Evolutionary conservation across 2,113 vertebrate species (phyloP).

Genomic region (Chionis minor): DNA sequence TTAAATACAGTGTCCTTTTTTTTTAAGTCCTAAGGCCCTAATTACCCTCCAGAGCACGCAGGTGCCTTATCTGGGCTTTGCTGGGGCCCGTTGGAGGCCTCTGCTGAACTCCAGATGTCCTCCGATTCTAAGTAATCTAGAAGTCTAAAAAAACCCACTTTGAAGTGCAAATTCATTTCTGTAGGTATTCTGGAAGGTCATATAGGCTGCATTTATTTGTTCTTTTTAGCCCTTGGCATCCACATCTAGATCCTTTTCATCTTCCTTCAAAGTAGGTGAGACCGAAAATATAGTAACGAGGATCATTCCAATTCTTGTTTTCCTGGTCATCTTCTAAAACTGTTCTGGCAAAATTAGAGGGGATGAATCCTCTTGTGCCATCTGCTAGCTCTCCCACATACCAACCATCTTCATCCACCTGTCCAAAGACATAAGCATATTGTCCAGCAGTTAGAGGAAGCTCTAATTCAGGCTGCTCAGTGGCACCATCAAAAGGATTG

Average conservation of each 20-base stretch:
- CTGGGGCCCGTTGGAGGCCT: background rate
- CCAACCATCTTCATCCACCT: background rate
- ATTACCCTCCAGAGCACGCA: too few species aligned
- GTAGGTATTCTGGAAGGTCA: background rate
- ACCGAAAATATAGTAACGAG: background rate
- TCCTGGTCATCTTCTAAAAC: background rate
- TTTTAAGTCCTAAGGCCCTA: background rate
- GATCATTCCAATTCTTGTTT: background rate
- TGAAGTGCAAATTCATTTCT: background rate
- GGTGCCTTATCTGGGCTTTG: too few species aligned
- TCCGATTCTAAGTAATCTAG: background rate
- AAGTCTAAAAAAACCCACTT: background rate
- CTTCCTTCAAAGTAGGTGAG: background rate
- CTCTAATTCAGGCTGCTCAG: background rate
- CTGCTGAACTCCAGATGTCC: background rate
- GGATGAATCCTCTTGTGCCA: background rate
- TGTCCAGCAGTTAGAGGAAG: background rate
- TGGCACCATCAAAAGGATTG: background rate
- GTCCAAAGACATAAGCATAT: background rate
- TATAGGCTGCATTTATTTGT: background rate
- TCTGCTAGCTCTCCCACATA: background rate
- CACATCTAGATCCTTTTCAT: background rate
- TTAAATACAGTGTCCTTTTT: background rate
- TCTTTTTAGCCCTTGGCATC: background rate
- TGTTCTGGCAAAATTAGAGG: background rate